Evolutionary conservation across 2,797 vertebrate species (phyloP), one percentile per base, ranked within the genome.

Genomic region (Euthynnus affinis): DNA sequence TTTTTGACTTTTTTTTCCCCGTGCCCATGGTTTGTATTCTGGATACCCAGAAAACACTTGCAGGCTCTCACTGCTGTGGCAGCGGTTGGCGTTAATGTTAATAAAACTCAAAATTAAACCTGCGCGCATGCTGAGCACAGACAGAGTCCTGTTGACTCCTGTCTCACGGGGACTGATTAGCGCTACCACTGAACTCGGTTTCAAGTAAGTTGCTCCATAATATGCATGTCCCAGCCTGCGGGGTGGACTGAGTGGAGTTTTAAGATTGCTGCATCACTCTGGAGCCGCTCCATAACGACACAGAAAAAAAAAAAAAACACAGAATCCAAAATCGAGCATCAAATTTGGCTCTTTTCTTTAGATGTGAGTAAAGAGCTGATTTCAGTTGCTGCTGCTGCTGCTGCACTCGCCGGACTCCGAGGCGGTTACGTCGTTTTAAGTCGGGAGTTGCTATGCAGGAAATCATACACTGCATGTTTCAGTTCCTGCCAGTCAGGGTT

Each of bases 141-240:
- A 12, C 46, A 14, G 59, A 65, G 62, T 37, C 49, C 61, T 23
- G 4, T 2, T 44, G 49, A 20, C 37, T 53, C 32, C 42, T 10
- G 22, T 42, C 74, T 78, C 75, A 6, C 20, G 65, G 65, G 75
- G 6, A 46, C 69, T 63, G 74, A 77, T 82, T 73, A 82, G 80
- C 15, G 37, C 27, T 58, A 17, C 27, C 42, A 13, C 53, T 71
- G 68, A 72, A 46, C 56, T 68, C 1, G 20, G 20, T 66, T 61
- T 67, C 57, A 40, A 40, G 17, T 63, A 32, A n/a, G 49, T 46
- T 55, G 27, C 23, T 76, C 57, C 22, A 72, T 81, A 67, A 81
- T 63, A 58, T 22, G n/a, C 12, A 59, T 59, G 46, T 73, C 68
- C 18, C 63, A n/a, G n/a, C 69, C 23, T 51, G 56, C n/a, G 1